Conservation (phyloP, 1,140 invertebrate genomes). For the Periplaneta americana region DNA sequence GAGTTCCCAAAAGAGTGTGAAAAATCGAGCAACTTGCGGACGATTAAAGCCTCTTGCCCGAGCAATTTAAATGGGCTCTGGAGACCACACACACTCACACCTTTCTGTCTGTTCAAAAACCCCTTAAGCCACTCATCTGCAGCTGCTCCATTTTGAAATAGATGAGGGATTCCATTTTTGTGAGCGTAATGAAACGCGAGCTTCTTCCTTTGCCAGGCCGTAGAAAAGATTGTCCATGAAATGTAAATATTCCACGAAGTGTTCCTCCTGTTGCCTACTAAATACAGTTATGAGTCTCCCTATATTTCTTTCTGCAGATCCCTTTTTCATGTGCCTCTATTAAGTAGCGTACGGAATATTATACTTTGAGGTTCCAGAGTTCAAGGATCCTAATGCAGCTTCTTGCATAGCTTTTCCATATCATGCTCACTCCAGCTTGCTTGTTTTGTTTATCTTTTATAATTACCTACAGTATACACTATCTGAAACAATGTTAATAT, state of each 20-base stretch:
- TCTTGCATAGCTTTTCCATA: no score
- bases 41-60: conserved; percentile 27
- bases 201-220: not conserved
- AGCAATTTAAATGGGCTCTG: conserved; percentile 30
- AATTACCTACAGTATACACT: no score
- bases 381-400: no score
- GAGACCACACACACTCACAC: conserved; percentile 28
- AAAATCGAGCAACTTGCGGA: conserved; percentile 28
- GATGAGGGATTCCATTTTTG: not conserved
- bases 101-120: conserved; percentile 27
- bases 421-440: no score
- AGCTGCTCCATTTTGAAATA: conserved; percentile 23
- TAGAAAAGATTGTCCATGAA: not conserved
- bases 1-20: conserved; percentile 18
- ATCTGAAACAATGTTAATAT: no score
- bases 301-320: no score
- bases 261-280: no score
- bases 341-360: no score
- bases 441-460: no score
- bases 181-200: conserved; percentile 1
- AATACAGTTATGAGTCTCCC: no score
- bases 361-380: no score
- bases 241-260: conserved; percentile 1
- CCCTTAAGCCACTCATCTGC: conserved; percentile 27
- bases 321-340: no score